Base-by-base conservation (phyloP, 2,888 invertebrate genomes). In the Palloptera scutellata region DNA sequence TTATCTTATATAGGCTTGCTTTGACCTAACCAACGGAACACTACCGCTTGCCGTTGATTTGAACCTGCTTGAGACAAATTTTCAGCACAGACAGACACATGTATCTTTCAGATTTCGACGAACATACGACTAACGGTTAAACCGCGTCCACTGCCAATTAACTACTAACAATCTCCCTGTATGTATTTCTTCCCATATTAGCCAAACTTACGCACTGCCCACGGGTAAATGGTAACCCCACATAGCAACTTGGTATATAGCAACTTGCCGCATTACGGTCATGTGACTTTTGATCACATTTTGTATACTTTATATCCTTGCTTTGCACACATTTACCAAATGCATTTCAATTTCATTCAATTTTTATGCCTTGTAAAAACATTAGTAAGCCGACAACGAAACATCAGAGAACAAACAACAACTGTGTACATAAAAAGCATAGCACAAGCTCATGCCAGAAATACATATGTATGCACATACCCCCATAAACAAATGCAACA, bases 331-430 rank as follows among this genome's bases (percentile, higher is more conserved):
- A 55, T 57, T 61, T 61, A 20, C 52, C 67, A 53, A 67, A 54
- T 67, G 58, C 63, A 67, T 62, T 67, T 63, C 67, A 67, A 67
- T 67, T 67, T 53, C 58, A 66, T 66, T 66, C 66, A 64, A 64
- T 64, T 51, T 52, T 48, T 48, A 15, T 48, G 30, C 30, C 30
- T 30, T 30, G 30, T 30, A 30, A 30, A 30, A 30, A 30, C 30
- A 30, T 30, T 30, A 30, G 30, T 30, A 30, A 30, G 30, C 30
- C 5, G 11, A 13, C 48, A 48, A 48, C 48, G 48, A 48, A 48
- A 48, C 10, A 48, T 40, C 45, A 59, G 20, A 11, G 48, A 20
- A 43, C 45, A 30, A 52, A 52, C 40, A 52, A 61, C 52, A 62
- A 60, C 53, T 41, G 20, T 43, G 15, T 17, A 52, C 30, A 43